Evolutionary conservation across 92 coral and sea anemone genomes (phyloP).

Genomic region (Phenganax subtilis): DNA sequence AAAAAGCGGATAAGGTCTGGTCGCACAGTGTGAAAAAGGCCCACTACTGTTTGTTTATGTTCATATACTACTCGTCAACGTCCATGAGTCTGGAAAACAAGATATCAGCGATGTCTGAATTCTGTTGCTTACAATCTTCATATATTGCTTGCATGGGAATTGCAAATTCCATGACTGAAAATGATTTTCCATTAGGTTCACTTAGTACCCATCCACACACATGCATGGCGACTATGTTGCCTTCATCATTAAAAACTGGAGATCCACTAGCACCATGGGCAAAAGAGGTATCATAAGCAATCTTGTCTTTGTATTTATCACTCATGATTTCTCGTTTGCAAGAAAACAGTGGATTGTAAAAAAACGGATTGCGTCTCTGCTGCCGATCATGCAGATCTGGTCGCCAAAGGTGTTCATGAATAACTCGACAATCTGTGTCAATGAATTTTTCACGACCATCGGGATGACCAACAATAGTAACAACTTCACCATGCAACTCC

Average conservation of each 20-base stretch:
- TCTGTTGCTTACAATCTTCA: neutral
- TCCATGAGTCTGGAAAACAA: neutral
- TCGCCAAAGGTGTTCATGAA: neutral
- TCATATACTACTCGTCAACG: neutral
- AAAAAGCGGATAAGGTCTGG: too few species aligned
- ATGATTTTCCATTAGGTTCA: neutral
- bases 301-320: neutral
- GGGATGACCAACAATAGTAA: constrained; percentile 15
- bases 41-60: too few species aligned
- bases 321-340: neutral
- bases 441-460: neutral
- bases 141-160: constrained; percentile 5
- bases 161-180: neutral
- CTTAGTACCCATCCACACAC: neutral
- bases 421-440: constrained; percentile 2
- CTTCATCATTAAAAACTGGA: constrained; percentile 9
- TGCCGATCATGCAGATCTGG: neutral
- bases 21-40: too few species aligned
- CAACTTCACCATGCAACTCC: neutral
- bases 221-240: constrained; percentile 9
- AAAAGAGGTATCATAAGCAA: constrained; percentile 4
- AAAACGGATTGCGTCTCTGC: neutral
- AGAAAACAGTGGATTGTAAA: neutral
- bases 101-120: neutral
- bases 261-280: constrained; percentile 15